Percentiles rank a stretch among this genome's conserved stretches.
These are phyloP conservation scores for Pseudomyrmex dendroicus DNA, from an alignment of 1,140 invertebrate species.

Conservation along the genomic window DNA sequence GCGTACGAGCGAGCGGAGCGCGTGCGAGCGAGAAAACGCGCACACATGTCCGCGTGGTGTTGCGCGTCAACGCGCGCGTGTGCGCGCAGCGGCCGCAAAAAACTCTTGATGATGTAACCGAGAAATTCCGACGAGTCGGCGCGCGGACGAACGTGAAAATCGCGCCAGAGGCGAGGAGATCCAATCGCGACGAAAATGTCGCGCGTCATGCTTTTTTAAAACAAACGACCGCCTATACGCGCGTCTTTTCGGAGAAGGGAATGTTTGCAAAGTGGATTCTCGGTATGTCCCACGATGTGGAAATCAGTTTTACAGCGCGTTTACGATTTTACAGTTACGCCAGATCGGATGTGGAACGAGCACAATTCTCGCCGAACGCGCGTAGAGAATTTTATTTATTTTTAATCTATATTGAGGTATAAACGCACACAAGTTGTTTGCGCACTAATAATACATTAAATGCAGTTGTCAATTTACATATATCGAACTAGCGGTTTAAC, in stretches of 20 bases:
- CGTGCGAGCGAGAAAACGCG: conserved; percentile 28
- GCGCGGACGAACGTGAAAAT: conserved; percentile 48
- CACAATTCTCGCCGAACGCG: neutral
- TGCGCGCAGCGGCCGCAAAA: conserved; percentile 53
- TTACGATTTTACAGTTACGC: conserved; percentile 11
- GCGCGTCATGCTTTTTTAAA: conserved; percentile 2
- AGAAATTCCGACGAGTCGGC: conserved; percentile 67
- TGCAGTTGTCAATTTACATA: neutral
- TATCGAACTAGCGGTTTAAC: neutral
- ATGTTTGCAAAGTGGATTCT: neutral
- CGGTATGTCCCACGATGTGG: neutral
- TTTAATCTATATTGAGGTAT: conserved; percentile 4
- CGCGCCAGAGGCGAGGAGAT: conserved; percentile 35
- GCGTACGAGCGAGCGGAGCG: conserved; percentile 9
- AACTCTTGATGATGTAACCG: conserved; percentile 70
- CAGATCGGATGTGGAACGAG: conserved; percentile 1
- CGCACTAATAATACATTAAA: neutral
- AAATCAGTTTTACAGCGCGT: conserved; percentile 6
- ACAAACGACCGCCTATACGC: neutral
- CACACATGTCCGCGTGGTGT: conserved; percentile 9
- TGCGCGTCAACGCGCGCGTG: neutral
- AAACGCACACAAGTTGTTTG: neutral
- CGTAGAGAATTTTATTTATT: conserved; percentile 4
- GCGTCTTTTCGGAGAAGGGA: neutral
- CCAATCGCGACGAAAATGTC: conserved; percentile 52